These are phyloP conservation scores for Acropternis orthonyx DNA, from an alignment of 2,797 vertebrate species.

Conservation along the genomic window DNA sequence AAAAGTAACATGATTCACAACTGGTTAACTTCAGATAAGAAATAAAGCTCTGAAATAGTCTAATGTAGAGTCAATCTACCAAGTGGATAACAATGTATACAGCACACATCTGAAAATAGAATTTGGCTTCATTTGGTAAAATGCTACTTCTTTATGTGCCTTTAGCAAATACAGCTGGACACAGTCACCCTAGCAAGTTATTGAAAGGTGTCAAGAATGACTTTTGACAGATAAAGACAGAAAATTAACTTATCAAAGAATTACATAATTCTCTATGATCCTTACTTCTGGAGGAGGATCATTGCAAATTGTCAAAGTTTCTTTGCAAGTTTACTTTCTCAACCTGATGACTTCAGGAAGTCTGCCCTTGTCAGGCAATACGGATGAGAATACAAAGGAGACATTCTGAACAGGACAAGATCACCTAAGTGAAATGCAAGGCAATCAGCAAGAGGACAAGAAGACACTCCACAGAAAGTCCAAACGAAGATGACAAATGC, in stretches of 20 bases:
- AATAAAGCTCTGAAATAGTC: neutral
- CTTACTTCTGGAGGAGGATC: neutral
- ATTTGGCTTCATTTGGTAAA: neutral
- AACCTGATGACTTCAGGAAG: neutral
- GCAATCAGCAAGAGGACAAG: neutral
- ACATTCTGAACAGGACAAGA: neutral
- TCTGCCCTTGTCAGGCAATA: neutral
- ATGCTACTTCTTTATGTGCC: neutral
- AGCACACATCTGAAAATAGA: neutral
- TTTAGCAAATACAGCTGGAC: neutral
- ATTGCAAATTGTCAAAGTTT: neutral
- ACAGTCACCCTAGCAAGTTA: neutral
- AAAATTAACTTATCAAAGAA: neutral
- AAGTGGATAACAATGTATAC: neutral
- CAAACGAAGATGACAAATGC: neutral
- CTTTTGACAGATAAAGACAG: neutral
- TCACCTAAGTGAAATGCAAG: neutral
- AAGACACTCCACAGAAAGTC: neutral
- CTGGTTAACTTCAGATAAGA: neutral
- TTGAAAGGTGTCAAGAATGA: neutral
- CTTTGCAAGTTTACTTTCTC: neutral
- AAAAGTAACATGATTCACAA: neutral
- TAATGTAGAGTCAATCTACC: neutral
- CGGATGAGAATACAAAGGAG: neutral
- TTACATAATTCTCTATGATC: neutral